Evolutionary conservation across 2,113 vertebrate genomes (phyloP).

Genomic region (Penelope pileata): DNA sequence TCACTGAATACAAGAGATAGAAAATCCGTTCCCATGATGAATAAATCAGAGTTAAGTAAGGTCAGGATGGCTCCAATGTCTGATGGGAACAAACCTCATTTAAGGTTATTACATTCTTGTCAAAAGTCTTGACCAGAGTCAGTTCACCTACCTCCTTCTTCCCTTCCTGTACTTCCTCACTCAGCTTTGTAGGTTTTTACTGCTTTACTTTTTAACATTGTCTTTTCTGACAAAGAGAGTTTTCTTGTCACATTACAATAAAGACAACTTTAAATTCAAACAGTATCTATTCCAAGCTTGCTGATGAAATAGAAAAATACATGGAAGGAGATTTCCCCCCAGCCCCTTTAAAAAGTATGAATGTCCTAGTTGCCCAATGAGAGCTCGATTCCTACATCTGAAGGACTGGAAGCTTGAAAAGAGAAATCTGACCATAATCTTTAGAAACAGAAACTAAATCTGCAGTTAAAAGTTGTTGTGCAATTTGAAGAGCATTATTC

Average conservation of each 20-base stretch:
- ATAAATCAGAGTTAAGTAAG: slow-evolving; percentile 62
- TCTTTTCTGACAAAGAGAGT: background rate
- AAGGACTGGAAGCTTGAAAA: background rate
- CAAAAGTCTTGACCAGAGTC: slow-evolving; percentile 37
- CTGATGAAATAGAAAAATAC: background rate
- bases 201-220: slow-evolving; percentile 8
- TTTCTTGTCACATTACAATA: background rate
- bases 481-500: background rate
- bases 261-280: background rate
- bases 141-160: background rate
- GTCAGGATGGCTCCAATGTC: slow-evolving; percentile 50
- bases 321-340: background rate
- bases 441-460: background rate
- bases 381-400: background rate
- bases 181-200: background rate
- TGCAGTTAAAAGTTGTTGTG: background rate
- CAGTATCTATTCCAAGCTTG: background rate
- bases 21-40: slow-evolving; percentile 48
- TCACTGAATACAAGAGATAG: slow-evolving; percentile 39
- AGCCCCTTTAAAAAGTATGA: background rate
- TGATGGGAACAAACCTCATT: slow-evolving; percentile 49
- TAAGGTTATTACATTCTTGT: slow-evolving; percentile 40
- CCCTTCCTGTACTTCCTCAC: background rate
- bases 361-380: background rate
- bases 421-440: background rate